Percentiles rank a stretch among this genome's conserved stretches.
Evolutionary conservation across 2,113 vertebrate species (phyloP).

Genomic region (Crypturellus undulatus): DNA sequence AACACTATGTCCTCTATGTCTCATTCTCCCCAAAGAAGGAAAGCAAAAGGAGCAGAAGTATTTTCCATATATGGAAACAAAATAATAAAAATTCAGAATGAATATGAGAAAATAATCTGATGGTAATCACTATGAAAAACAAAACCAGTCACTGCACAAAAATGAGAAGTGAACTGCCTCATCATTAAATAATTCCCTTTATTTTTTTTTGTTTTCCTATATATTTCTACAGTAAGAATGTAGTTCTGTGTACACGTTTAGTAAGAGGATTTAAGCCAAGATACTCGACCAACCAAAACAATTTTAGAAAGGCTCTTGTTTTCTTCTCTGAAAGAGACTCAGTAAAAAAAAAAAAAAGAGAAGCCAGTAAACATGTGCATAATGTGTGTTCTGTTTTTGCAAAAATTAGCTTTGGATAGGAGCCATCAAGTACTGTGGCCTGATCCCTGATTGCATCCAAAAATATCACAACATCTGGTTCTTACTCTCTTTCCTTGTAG

Average conservation of each 20-base stretch:
- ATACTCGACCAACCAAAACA: background rate
- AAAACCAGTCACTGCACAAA: slow-evolving; percentile 1
- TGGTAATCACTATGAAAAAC: background rate
- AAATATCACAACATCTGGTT: slow-evolving; percentile 51
- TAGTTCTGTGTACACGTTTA: background rate
- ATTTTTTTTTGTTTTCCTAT: background rate
- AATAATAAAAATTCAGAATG: background rate
- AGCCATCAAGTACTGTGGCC: background rate
- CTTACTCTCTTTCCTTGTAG: background rate
- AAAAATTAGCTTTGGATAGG: slow-evolving; percentile 19
- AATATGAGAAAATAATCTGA: background rate
- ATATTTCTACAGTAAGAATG: background rate
- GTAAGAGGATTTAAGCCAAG: slow-evolving; percentile 6
- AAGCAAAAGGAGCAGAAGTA: background rate
- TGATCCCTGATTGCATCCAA: slow-evolving; percentile 4
- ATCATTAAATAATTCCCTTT: background rate
- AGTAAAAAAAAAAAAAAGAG: background rate
- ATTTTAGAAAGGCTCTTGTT: background rate
- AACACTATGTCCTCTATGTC: background rate
- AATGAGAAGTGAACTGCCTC: background rate
- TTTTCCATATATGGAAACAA: background rate
- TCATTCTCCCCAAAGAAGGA: background rate
- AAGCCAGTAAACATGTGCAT: background rate
- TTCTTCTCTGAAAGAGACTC: background rate
- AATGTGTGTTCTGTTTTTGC: background rate